Conservation (phyloP, 2,888 invertebrate species). For the Malacosoma neustria region DNA sequence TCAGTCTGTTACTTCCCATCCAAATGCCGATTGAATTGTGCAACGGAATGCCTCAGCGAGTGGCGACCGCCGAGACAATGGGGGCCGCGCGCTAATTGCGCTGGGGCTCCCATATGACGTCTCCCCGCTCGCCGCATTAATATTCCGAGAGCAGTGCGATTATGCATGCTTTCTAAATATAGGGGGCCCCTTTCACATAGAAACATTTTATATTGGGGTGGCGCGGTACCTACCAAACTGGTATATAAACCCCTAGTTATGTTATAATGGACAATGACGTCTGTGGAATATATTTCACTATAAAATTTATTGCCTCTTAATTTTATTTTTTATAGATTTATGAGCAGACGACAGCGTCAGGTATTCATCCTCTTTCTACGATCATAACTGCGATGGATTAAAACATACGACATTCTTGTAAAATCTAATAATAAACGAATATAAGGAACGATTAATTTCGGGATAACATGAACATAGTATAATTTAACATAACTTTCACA, state of each 20-base stretch:
- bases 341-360: too few species aligned
- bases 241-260: constrained; percentile 60
- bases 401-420: too few species aligned
- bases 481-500: too few species aligned
- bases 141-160: constrained; percentile 64
- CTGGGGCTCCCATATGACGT: constrained; percentile 62
- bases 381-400: too few species aligned
- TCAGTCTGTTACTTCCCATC: neutral
- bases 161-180: constrained; percentile 68
- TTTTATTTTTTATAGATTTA: constrained; percentile 1
- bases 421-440: too few species aligned
- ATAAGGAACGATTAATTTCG: too few species aligned
- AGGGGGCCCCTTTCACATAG: constrained; percentile 56
- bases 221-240: constrained; percentile 46
- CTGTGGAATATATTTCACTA: constrained; percentile 20
- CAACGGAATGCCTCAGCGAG: constrained; percentile 36
- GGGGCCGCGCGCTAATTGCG: constrained; percentile 48
- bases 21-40: constrained; percentile 8
- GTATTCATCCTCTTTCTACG: too few species aligned
- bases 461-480: too few species aligned
- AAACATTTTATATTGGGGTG: constrained; percentile 50
- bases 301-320: constrained; percentile 8
- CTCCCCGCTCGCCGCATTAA: constrained; percentile 63
- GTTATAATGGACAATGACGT: constrained; percentile 36
- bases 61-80: constrained; percentile 42